These are phyloP conservation scores for Nephotettix cincticeps DNA, from an alignment of 1,140 invertebrate species.

Conservation along the genomic window DNA sequence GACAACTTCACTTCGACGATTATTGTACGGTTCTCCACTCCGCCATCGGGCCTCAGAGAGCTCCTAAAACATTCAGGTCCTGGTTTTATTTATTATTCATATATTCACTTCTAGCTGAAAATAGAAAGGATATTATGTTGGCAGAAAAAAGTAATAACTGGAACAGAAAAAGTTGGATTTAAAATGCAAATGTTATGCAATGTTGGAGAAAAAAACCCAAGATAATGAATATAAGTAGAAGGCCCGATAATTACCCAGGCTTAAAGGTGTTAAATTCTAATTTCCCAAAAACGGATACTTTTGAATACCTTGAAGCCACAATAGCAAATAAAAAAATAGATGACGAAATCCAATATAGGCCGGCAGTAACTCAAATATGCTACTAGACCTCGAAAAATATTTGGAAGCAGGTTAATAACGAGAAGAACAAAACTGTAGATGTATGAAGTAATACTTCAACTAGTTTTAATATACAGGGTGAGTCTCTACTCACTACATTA, in stretches of 20 bases:
- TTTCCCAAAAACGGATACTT: background rate
- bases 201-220: no score
- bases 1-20: constrained; percentile 48
- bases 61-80: no score
- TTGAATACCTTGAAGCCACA: background rate
- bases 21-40: no score
- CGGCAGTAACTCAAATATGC: background rate
- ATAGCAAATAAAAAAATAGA: background rate
- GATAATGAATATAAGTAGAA: background rate
- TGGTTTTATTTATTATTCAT: no score
- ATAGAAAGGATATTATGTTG: no score
- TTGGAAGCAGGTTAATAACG: background rate
- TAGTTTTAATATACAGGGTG: no score
- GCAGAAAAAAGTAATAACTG: background rate
- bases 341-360: background rate
- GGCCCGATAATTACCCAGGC: background rate
- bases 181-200: no score
- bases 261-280: background rate
- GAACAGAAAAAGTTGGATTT: background rate
- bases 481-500: no score
- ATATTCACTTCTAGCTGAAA: no score
- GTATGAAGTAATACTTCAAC: background rate
- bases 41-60: no score
- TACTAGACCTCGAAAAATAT: background rate
- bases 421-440: background rate